Percentiles rank a stretch among this genome's conserved stretches.
phyloP scores from a whole-genome alignment of 2,113 vertebrate genomes.

The Procavia capensis region DNA sequence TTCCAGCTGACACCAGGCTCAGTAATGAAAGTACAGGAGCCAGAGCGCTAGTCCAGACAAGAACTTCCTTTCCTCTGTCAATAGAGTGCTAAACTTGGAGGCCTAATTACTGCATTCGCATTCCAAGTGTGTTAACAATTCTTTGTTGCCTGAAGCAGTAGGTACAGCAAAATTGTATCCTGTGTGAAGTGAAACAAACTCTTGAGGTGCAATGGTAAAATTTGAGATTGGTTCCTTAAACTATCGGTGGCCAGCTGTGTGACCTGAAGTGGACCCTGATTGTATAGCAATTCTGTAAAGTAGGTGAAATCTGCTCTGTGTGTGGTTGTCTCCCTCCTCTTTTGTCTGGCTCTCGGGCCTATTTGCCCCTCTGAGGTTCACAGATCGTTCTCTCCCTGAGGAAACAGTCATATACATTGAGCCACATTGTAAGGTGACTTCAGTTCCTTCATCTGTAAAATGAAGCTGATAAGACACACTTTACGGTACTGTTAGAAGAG shows the following conservation, averaged over 20 bases:
- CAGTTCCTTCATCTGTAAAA: background rate
- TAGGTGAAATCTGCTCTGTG: background rate
- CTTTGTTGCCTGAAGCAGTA: constrained; percentile 52
- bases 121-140: constrained; percentile 58
- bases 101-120: constrained; percentile 55
- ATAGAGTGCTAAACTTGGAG: constrained; percentile 36
- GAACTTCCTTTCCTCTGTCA: constrained; percentile 55
- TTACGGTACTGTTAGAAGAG: background rate
- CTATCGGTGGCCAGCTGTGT: background rate
- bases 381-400: background rate
- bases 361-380: background rate
- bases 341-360: no score
- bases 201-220: background rate
- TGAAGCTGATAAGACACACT: background rate
- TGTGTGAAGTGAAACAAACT: background rate
- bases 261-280: no score
- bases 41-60: constrained; percentile 15
- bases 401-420: background rate
- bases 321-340: no score
- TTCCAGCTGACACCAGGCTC: constrained; percentile 6
- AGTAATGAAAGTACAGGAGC: background rate
- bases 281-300: background rate
- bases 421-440: background rate
- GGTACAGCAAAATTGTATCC: constrained; percentile 45
- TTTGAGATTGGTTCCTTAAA: background rate